Evolutionary conservation across 2,888 invertebrate species (phyloP).

Genomic region (Catocala nupta): DNA sequence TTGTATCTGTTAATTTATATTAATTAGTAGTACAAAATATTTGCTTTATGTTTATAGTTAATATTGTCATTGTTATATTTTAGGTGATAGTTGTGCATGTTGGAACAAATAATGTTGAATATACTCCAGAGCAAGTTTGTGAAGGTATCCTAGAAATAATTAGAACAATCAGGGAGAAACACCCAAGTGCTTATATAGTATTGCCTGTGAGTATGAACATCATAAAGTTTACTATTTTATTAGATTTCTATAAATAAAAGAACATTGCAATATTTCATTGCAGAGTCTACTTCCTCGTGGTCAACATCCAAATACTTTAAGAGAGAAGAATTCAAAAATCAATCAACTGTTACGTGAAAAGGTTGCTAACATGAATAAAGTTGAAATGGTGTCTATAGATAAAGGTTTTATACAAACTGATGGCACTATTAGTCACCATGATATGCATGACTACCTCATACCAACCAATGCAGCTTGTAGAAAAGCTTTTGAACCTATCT

Average conservation of each 20-base stretch:
- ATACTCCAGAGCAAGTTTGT: constrained; percentile 93
- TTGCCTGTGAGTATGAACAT: constrained; percentile 90
- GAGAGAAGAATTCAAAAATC: constrained; percentile 92
- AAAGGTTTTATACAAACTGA: constrained; percentile 92
- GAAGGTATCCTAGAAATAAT: constrained; percentile 94
- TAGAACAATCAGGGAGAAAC: constrained; percentile 91
- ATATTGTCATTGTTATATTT: constrained; percentile 43
- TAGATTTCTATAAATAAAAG: neutral
- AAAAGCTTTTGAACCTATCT: constrained; percentile 95
- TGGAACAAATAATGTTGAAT: constrained; percentile 95
- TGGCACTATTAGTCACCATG: constrained; percentile 94
- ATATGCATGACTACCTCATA: constrained; percentile 97
- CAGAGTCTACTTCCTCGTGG: constrained; percentile 96
- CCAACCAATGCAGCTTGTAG: constrained; percentile 95
- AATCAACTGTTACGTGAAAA: constrained; percentile 91
- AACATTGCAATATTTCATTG: constrained; percentile 55
- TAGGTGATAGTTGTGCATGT: constrained; percentile 95
- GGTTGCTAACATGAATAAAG: constrained; percentile 89
- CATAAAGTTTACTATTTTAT: no score
- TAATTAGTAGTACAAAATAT: no score
- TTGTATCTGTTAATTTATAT: no score
- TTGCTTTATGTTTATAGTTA: neutral
- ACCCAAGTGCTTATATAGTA: constrained; percentile 93
- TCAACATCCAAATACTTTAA: constrained; percentile 93
- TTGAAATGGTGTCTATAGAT: constrained; percentile 93